Evolutionary conservation across 2,797 vertebrate species (phyloP), one percentile per base, ranked within the genome.

Genomic region (Brotula barbata): DNA sequence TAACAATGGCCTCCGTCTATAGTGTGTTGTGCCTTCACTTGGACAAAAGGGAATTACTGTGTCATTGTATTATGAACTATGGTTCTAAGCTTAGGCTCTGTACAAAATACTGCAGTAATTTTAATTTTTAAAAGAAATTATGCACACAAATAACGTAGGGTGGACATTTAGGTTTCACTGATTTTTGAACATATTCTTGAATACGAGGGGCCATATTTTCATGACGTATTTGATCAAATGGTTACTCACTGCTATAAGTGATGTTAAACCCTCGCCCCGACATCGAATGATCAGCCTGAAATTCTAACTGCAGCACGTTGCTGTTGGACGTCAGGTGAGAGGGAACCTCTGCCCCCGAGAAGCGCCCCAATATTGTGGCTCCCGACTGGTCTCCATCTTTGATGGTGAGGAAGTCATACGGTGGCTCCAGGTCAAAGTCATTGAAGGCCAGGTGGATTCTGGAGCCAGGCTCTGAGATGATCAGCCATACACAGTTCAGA

Each of bases 271-370:
- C 97, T 54, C 97, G 90, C 5, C 97, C 97, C 12, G 97, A 98
- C 96, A 99, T 99, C 0, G 97, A 99, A 68, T 99, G 97, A 71
- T 99, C 97, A 15, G 97, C 97, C 87, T 99, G 97, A 87, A 99
- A 99, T 88, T 99, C 97, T 75, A 99, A 72, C 57, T 97, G 90
- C 37, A 99, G 78, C 39, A 98, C 90, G 47, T 98, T 96, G 80
- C 92, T 94, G 57, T 96, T 98, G 77, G 96, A 97, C 2, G 96
- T 98, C 42, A 99, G 92, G 70, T 99, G 97, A 0, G 96, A 97
- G 5, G 97, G 96, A 56, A 98, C 96, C 81, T 99, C 97, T 0
- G 96, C 95, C 5, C 97, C 97, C 0, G 97, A 97, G 82, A 96
- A 99, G 2, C 95, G 96, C 50, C 95, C 97, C 20, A 98, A 88